Evolutionary conservation across 2,888 invertebrate species (phyloP), one percentile per base, ranked within the genome.

Genomic region (Luperina testacea): DNA sequence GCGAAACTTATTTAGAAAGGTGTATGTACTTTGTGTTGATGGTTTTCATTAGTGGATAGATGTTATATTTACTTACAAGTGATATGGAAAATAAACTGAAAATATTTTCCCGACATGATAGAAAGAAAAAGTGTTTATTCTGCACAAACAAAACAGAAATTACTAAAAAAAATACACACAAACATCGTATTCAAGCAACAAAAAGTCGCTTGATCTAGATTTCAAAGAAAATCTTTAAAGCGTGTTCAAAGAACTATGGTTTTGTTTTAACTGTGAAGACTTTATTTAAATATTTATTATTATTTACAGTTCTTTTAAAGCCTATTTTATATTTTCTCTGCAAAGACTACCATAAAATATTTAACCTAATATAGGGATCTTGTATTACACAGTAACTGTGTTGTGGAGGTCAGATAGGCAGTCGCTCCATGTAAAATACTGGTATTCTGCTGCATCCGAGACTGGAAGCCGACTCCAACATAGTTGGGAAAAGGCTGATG

Each of bases 1-100:
- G 72, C 74, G 51, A 88, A 83, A 88, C 72, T 72, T 83, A 73
- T 77, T 81, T 77, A 42, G 85, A 76, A 83, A 79, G 75, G 79
- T 80, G 67, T 82, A 71, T 5, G 61, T 83, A 72, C 3, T 70
- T 20, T 11, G 67, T 57, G 64, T 72, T 85, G 45, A 11, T 15
- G 32, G 42, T 38, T 61, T 81, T 61, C 17, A 74, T 77, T 81
- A 74, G 64, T 59, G 17, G 38, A 61, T 64, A 7, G 32, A 45
- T 76, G 59, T 68, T 20, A 65, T 57, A 45, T 38, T 11, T 32
- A 20, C 20, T 32, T 13, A 20, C 0, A 59, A 20, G 8, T 48
- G 1, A 11, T 48, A 24, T n/a, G 8, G 8, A 8, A 11, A 27
- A 57, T 7, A 27, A 64, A 48, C 13, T 53, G 17, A 20, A 65